Conservation (phyloP, 1,140 invertebrate genomes). For the Nephila pilipes region DNA sequence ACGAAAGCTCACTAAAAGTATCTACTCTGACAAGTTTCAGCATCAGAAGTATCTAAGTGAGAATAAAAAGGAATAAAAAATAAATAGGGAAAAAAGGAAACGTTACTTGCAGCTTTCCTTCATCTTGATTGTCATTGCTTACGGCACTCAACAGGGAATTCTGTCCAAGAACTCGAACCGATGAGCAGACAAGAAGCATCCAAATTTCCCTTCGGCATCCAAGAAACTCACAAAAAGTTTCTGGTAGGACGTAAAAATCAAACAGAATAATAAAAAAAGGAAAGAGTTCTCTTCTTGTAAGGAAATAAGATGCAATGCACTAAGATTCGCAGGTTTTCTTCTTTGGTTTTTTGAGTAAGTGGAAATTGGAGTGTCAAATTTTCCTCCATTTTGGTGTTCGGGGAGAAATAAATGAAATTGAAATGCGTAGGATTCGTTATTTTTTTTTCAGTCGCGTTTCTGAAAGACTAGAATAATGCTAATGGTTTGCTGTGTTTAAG, state of each 20-base stretch:
- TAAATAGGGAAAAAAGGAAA: neutral
- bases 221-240: neutral
- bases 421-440: slow-evolving; percentile 1
- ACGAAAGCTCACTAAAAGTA: neutral
- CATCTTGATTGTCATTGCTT: slow-evolving; percentile 31
- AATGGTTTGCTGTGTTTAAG: neutral
- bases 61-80: neutral
- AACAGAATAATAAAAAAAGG: neutral
- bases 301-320: slow-evolving; percentile 33
- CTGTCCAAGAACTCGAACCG: neutral
- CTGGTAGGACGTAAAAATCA: slow-evolving; percentile 4
- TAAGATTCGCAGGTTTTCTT: neutral
- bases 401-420: slow-evolving; percentile 39
- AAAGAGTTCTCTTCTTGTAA: neutral
- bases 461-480: neutral
- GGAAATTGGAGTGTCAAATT: slow-evolving; percentile 40
- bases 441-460: neutral
- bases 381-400: neutral
- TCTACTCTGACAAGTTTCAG: neutral
- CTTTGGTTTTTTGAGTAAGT: slow-evolving; percentile 17
- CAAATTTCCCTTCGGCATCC: slow-evolving; percentile 39
- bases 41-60: neutral
- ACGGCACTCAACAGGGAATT: slow-evolving; percentile 30
- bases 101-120: slow-evolving; percentile 5
- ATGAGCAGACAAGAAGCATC: slow-evolving; percentile 9